Evolutionary conservation across 2,888 invertebrate genomes (phyloP), one percentile per base, ranked within the genome.

Genomic region (Acleris emargana): DNA sequence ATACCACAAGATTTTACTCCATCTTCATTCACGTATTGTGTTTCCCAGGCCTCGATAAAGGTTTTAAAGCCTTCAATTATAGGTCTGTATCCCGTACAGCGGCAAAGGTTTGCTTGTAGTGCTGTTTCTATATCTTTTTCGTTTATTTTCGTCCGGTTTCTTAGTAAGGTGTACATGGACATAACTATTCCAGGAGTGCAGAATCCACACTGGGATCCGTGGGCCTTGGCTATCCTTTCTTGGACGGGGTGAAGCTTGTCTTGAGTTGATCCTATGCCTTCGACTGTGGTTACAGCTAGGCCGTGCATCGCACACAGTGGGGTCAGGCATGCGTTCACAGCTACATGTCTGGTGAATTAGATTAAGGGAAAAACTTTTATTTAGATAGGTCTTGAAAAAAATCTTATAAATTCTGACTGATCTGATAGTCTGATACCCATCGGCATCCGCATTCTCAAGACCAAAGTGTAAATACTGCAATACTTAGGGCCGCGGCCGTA

Each of bases 131-230:
- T 88, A 69, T 98, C 95, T 16, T 94, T 86, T 93, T 96, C 95
- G 0, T 94, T 92, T 5, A 98, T 97, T 76, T 94, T 93, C 0
- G 94, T 93, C 50, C 94, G 94, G 73, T 94, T 96, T 76, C 99
- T 91, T 0, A 99, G 87, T 50, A 99, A 89, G 0, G 97, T 93
- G 78, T 98, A 99, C 97, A 99, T 98, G 0, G 98, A 98, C 99
- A 99, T 99, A 0, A 99, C 97, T 69, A 99, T 97, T 32, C 99
- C 99, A 0, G 98, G 98, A 0, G 98, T 98, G 76, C 98, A 98
- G 83, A 97, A 98, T 0, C 98, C 98, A 81, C 99, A 99, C 85
- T 99, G 99, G 0, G 98, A 97, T 0, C 99, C 99, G 79, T 99
- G 98, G 0, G 97, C 94, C 87, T 96, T 96, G 0, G 97, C 97